Evolutionary conservation across 2,888 invertebrate species (phyloP).

Genomic region (Myopa testacea): DNA sequence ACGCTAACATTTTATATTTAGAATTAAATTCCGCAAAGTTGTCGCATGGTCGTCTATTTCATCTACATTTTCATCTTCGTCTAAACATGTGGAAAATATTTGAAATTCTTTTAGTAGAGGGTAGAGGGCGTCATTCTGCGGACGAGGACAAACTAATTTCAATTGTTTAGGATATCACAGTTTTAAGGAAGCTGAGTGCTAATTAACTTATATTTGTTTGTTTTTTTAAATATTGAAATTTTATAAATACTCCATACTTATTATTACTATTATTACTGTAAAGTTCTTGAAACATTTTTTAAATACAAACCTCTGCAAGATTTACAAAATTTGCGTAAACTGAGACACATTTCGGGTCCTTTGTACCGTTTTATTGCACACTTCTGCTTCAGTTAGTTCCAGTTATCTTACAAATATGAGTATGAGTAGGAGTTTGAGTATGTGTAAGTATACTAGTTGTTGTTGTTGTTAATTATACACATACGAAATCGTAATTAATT

Average conservation of each 20-base stretch:
- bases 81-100: constrained; percentile 25
- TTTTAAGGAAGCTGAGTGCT: neutral
- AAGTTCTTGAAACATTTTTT: neutral
- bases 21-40: constrained; percentile 11
- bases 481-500: no score
- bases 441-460: no score
- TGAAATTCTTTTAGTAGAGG: constrained; percentile 25
- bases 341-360: constrained; percentile 57
- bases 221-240: neutral
- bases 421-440: no score
- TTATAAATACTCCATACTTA: no score
- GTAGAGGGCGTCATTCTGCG: no score
- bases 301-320: constrained; percentile 62
- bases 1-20: constrained; percentile 29
- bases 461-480: no score
- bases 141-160: no score
- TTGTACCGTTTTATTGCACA: neutral
- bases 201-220: neutral
- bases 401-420: no score
- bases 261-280: neutral
- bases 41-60: constrained; percentile 16
- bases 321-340: constrained; percentile 61
- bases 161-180: no score
- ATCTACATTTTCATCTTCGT: neutral
- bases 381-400: neutral